Evolutionary conservation across 2,797 vertebrate genomes (phyloP).

Genomic region (Anguilla pacifica): DNA sequence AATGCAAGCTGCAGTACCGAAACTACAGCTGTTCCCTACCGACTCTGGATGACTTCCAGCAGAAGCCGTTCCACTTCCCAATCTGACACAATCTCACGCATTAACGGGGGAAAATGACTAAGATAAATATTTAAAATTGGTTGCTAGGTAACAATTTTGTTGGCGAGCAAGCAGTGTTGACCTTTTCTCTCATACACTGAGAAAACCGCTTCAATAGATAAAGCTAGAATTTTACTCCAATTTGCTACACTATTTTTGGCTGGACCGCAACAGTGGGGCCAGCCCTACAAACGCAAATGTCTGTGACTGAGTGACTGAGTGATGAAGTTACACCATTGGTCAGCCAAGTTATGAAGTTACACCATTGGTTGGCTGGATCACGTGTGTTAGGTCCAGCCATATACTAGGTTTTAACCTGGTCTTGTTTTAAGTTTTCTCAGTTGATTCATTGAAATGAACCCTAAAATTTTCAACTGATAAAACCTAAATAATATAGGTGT

Average conservation of each 20-base stretch:
- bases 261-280: too few species aligned
- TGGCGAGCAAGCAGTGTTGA: background rate
- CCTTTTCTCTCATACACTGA: background rate
- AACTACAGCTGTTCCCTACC: background rate
- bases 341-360: too few species aligned
- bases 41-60: background rate
- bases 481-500: too few species aligned
- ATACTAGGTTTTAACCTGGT: too few species aligned
- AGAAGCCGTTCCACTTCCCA: background rate
- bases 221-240: background rate
- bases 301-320: too few species aligned
- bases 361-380: too few species aligned
- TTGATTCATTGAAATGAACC: too few species aligned
- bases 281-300: too few species aligned
- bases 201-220: background rate
- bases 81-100: background rate
- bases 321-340: too few species aligned
- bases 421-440: too few species aligned
- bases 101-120: background rate
- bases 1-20: background rate
- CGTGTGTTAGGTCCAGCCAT: too few species aligned
- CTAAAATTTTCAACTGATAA: too few species aligned
- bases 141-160: background rate
- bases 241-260: background rate
- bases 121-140: conserved; percentile 10